phyloP scores from a whole-genome alignment of 2,888 invertebrate genomes.

The Heliconius cydno region DNA sequence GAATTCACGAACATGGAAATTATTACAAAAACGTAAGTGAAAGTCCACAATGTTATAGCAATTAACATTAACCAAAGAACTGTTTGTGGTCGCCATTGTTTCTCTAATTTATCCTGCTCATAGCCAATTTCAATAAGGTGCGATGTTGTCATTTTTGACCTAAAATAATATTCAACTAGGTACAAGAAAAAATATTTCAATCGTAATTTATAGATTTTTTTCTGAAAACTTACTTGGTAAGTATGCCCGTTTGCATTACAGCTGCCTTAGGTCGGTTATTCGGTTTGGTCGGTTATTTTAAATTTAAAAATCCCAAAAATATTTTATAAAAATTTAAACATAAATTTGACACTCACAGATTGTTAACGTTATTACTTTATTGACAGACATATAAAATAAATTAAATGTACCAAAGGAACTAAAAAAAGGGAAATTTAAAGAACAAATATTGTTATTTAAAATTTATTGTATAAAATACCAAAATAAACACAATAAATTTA shows the following conservation, averaged over 20 bases:
- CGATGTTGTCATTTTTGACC: slow-evolving; percentile 36
- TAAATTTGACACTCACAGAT: neutral
- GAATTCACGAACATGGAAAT: slow-evolving; percentile 20
- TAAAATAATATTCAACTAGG: slow-evolving; percentile 45
- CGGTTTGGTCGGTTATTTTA: slow-evolving; percentile 45
- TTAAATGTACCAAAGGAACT: neutral
- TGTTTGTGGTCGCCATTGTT: slow-evolving; percentile 52
- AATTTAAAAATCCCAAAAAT: neutral
- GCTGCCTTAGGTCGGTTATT: slow-evolving; percentile 44
- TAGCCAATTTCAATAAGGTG: slow-evolving; percentile 40
- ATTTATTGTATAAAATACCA: neutral
- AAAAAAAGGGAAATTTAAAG: neutral
- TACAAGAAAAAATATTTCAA: neutral
- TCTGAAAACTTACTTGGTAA: slow-evolving; percentile 38
- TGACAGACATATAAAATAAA: neutral
- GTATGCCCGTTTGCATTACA: slow-evolving; percentile 40
- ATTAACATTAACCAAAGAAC: slow-evolving; percentile 58
- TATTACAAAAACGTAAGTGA: slow-evolving; percentile 51
- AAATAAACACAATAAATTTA: neutral
- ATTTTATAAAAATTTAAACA: neutral
- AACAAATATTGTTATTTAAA: neutral
- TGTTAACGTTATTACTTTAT: neutral
- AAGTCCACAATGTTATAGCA: slow-evolving; percentile 60
- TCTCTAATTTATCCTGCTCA: slow-evolving; percentile 24
- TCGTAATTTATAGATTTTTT: neutral